Percentiles rank a stretch among this genome's conserved stretches.
phyloP scores from a whole-genome alignment of 1,140 invertebrate species.

The Nymphalis io region DNA sequence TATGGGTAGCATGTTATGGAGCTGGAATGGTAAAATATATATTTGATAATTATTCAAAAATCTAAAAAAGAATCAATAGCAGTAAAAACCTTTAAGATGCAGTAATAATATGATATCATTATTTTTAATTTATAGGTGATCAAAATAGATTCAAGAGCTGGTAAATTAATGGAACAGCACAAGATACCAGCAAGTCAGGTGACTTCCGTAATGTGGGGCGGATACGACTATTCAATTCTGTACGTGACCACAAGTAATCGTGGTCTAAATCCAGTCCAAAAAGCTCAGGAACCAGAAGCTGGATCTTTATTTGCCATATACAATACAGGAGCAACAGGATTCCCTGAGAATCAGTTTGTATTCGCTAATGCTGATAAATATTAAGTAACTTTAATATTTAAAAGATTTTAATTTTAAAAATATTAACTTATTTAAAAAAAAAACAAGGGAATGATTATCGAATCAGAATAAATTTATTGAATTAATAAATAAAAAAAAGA shows the following conservation, averaged over 20 bases:
- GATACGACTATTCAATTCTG: conserved; percentile 87
- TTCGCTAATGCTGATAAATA: conserved; percentile 65
- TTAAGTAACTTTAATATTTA: conserved; percentile 43
- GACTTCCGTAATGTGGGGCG: conserved; percentile 92
- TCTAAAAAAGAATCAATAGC: too few relatives aligned
- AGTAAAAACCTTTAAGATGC: too few relatives aligned
- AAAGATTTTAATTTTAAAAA: too few relatives aligned
- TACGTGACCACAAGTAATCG: conserved; percentile 87
- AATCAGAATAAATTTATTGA: too few relatives aligned
- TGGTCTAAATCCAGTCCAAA: conserved; percentile 49
- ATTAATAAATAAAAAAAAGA: background rate
- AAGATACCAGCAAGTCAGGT: conserved; percentile 86
- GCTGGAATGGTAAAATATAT: conserved; percentile 52
- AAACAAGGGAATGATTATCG: background rate
- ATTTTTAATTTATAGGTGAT: conserved; percentile 61
- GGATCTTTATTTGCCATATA: conserved; percentile 71
- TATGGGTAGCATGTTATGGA: conserved; percentile 85
- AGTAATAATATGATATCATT: background rate
- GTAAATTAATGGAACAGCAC: conserved; percentile 72
- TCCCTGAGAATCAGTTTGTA: conserved; percentile 63
- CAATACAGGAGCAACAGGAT: conserved; percentile 61
- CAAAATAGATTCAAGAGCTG: conserved; percentile 74
- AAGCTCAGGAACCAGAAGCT: conserved; percentile 65
- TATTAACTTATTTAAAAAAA: background rate
- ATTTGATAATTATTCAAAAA: too few relatives aligned